Conservation (phyloP, 2,888 invertebrate genomes). For the Loripinus fragilis region DNA sequence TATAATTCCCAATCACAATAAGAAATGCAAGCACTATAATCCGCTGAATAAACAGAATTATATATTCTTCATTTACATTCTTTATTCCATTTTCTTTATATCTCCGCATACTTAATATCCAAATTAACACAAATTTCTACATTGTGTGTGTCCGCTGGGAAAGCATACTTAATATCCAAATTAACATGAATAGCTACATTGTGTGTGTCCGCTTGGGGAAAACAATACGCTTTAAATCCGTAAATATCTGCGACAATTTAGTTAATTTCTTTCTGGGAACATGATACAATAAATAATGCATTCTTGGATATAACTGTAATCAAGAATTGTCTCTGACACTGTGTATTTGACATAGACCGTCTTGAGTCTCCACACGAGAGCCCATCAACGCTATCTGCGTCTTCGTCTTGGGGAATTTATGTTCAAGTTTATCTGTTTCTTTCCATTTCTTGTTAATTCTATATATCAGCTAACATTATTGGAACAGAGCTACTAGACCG, state of each 20-base stretch:
- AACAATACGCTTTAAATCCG: slow-evolving; percentile 6
- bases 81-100: slow-evolving; percentile 14
- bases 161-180: slow-evolving; percentile 12
- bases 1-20: neutral
- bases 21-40: slow-evolving; percentile 2
- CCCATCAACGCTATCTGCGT: neutral
- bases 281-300: slow-evolving; percentile 17
- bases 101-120: slow-evolving; percentile 15
- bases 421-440: no score
- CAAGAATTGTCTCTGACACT: neutral
- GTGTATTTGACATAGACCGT: neutral
- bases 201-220: neutral
- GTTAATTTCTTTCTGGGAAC: slow-evolving; percentile 11
- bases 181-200: slow-evolving; percentile 2
- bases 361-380: neutral
- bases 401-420: neutral
- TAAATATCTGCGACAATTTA: neutral
- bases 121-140: neutral
- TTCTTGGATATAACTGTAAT: slow-evolving; percentile 1
- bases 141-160: neutral
- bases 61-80: neutral
- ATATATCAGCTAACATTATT: no score
- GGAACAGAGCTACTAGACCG: no score
- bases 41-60: neutral
- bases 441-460: no score